These are phyloP conservation scores for Prochilodus magdalenae DNA, from an alignment of 2,113 vertebrate species.

Conservation along the genomic window DNA sequence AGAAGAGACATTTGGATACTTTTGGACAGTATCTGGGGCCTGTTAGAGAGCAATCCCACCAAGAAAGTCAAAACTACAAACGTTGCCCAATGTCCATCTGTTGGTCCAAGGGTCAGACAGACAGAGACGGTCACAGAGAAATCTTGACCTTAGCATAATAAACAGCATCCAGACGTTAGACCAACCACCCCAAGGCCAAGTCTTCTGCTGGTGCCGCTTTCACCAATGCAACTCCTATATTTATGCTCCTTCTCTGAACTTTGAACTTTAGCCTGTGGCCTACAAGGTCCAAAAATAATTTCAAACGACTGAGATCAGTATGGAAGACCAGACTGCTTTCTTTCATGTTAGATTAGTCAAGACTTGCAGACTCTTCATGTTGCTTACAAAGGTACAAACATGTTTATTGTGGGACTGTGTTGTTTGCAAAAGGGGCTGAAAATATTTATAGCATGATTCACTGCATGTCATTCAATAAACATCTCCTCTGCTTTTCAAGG, in stretches of 20 bases:
- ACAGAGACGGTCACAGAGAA: background rate
- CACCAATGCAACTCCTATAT: background rate
- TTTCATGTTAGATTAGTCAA: background rate
- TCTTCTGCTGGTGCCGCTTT: background rate
- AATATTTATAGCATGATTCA: background rate
- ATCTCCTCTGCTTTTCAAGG: background rate
- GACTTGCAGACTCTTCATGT: background rate
- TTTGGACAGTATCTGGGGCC: background rate
- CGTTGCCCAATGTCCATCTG: background rate
- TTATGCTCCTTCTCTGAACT: conserved; percentile 4
- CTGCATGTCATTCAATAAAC: background rate
- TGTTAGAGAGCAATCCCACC: background rate
- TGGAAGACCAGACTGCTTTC: background rate
- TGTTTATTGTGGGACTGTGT: background rate
- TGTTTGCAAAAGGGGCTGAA: background rate
- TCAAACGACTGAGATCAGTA: conserved; percentile 19
- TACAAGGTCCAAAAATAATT: conserved; percentile 21
- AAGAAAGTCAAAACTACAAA: background rate
- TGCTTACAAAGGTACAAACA: background rate
- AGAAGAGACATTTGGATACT: too few species aligned
- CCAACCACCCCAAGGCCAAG: background rate
- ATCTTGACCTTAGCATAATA: conserved; percentile 11
- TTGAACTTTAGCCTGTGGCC: conserved; percentile 31
- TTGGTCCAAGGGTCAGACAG: background rate
- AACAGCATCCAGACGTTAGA: background rate